phyloP scores from a whole-genome alignment of 2,113 vertebrate species.

The Brachyhypopomus occidentalis region DNA sequence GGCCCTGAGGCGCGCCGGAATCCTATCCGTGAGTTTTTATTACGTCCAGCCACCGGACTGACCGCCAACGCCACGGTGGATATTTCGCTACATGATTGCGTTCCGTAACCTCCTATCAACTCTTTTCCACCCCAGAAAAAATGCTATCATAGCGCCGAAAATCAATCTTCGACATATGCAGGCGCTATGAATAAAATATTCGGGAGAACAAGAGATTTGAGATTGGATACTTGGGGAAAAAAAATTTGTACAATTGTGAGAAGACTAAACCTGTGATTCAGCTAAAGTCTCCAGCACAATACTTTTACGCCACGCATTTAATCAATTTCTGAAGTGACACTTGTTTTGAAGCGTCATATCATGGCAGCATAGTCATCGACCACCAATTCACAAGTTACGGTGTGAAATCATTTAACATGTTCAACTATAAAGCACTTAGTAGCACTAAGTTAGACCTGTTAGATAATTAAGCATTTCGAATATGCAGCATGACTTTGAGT shows the following conservation, averaged over 20 bases:
- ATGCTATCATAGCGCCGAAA: conserved; percentile 40
- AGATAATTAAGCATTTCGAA: no score
- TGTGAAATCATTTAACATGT: no score
- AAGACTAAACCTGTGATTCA: not conserved
- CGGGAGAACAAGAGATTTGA: conserved; percentile 23
- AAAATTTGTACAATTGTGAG: conserved; percentile 4
- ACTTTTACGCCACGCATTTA: no score
- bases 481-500: no score
- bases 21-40: conserved; percentile 7
- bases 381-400: no score
- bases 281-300: not conserved
- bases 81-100: conserved; percentile 46
- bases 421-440: no score
- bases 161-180: conserved; percentile 38
- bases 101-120: conserved; percentile 46
- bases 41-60: conserved; percentile 9
- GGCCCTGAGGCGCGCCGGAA: no score
- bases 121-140: conserved; percentile 22
- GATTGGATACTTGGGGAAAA: conserved; percentile 25
- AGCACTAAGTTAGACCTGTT: no score
- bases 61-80: conserved; percentile 3
- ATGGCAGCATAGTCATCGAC: no score
- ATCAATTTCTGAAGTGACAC: no score
- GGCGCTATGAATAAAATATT: conserved; percentile 48
- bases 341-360: no score